phyloP scores from a whole-genome alignment of 2,888 invertebrate genomes.

The Philereme transversata region DNA sequence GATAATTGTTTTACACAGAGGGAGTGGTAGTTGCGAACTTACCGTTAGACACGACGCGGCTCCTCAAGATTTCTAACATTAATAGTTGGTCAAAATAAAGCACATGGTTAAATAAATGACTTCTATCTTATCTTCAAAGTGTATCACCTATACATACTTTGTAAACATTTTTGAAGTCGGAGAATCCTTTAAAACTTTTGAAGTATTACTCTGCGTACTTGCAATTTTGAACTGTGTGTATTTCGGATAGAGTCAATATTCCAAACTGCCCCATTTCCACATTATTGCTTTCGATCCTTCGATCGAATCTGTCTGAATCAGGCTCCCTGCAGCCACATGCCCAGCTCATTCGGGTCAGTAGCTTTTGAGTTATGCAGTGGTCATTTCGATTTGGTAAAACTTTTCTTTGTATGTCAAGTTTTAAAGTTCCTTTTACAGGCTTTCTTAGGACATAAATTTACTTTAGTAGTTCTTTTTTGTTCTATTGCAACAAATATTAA shows the following conservation, averaged over 20 bases:
- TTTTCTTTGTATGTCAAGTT: not conserved
- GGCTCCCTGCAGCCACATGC: constrained; percentile 21
- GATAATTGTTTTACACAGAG: too few relatives aligned
- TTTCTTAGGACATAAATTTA: not conserved
- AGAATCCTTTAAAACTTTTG: constrained; percentile 1
- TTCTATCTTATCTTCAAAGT: too few relatives aligned
- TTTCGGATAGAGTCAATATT: constrained; percentile 14
- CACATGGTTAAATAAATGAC: too few relatives aligned
- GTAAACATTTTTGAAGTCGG: constrained; percentile 9
- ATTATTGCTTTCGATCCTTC: constrained; percentile 17
- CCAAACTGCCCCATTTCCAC: constrained; percentile 9
- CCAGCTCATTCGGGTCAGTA: constrained; percentile 25
- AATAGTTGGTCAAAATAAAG: too few relatives aligned
- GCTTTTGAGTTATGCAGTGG: constrained; percentile 23
- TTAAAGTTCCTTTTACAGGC: not conserved
- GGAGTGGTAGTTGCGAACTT: too few relatives aligned
- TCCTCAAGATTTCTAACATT: too few relatives aligned
- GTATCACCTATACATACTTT: too few relatives aligned
- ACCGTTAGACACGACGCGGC: too few relatives aligned
- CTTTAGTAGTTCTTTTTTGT: not conserved
- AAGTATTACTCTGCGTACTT: constrained; percentile 4
- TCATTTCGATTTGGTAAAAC: constrained; percentile 22
- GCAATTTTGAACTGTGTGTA: constrained; percentile 7
- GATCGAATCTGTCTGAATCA: constrained; percentile 24
- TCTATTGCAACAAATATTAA: too few relatives aligned